Evolutionary conservation across 53 echinoderm and acorn worm genomes (phyloP), one percentile per base, ranked within the genome.

Genomic region (Temnopleurus reevesii): DNA sequence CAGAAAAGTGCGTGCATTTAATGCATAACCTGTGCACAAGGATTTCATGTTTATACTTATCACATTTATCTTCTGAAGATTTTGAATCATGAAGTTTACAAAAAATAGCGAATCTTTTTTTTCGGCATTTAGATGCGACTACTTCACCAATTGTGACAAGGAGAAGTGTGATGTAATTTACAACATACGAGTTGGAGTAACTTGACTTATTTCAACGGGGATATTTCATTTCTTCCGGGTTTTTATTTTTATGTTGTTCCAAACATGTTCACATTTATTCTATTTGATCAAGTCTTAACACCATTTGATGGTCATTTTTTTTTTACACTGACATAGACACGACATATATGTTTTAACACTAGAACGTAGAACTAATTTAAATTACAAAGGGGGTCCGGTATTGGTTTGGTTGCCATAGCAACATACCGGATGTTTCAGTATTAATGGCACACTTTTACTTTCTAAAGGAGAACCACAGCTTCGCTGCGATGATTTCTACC

Each of bases 1-100:
- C 71, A 71, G 63, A 63, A 61, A 61, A 63, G 71, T 71, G 41
- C 71, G 43, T 71, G 71, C 71, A 71, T 71, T 71, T 71, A 21
- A 71, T 71, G 71, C 71, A 71, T n/a, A 71, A 38, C 71, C 2
- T 7, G 21, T 71, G 71, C 71, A 71, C 71, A 71, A 71, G 21
- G 10, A 71, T 71, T 71, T 71, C 71, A 71, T 71, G 7, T 71
- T 71, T 71, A 71, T 36, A 71, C 38, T 17, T 33, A 63, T 33
- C 34, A 31, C 63, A 33, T 15, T 15, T 15, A 63, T 29, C 10
- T 58, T 33, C 30, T 63, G 30, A 41, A 6, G 21, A 71, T 71
- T 71, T 71, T 41, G 21, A 41, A 71, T 71, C 71, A 63, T 1
- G 13, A 33, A 63, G 33, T 2, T 63, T 18, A 71, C 38, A n/a